Evolutionary conservation across 2,797 vertebrate genomes (phyloP).

Genomic region (Brotogeris chrysoptera): DNA sequence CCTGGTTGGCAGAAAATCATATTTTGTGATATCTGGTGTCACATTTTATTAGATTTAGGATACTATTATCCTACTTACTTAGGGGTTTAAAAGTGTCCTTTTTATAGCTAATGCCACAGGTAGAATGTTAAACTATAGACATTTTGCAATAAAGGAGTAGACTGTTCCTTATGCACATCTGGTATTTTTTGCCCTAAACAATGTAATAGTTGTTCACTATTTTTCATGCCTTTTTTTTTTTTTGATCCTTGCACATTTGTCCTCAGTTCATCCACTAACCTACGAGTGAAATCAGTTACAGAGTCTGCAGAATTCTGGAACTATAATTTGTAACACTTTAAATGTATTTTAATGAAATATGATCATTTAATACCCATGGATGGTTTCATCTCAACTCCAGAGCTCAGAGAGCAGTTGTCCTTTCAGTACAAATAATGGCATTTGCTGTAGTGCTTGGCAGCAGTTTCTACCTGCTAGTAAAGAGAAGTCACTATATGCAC

Average conservation of each 20-base stretch:
- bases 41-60: conserved; percentile 78
- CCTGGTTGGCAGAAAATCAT: conserved; percentile 74
- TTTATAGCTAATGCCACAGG: conserved; percentile 74
- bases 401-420: background rate
- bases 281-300: background rate
- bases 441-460: background rate
- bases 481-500: background rate
- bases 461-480: background rate
- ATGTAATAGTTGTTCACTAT: background rate
- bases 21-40: conserved; percentile 76
- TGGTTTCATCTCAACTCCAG: background rate
- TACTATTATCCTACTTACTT: conserved; percentile 71
- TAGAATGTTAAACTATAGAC: conserved; percentile 73
- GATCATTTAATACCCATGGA: background rate
- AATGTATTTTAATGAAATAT: background rate
- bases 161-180: conserved; percentile 47
- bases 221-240: background rate
- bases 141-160: conserved; percentile 64
- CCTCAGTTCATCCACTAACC: conserved; percentile 6
- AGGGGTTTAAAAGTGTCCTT: conserved; percentile 69
- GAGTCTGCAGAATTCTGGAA: background rate
- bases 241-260: background rate
- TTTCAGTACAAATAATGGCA: background rate
- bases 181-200: conserved; percentile 45
- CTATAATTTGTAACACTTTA: background rate